phyloP scores from a whole-genome alignment of 2,797 vertebrate species.

The Bovichtus diacanthus region DNA sequence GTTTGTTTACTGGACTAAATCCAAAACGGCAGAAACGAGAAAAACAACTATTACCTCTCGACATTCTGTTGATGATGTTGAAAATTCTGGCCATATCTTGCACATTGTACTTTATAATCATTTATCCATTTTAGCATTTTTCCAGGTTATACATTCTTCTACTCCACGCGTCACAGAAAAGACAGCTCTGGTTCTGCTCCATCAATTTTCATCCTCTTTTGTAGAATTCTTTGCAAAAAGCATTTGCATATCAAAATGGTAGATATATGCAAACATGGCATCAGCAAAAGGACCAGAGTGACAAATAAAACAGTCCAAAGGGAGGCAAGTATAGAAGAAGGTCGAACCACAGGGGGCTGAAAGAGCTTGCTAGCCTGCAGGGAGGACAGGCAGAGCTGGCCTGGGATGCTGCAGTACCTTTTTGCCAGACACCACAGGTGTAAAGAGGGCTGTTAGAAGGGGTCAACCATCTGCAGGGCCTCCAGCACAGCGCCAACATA shows the following conservation, averaged over 20 bases:
- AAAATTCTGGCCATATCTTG: too few species aligned
- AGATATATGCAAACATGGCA: background rate
- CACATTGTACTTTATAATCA: too few species aligned
- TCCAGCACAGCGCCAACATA: constrained; percentile 1
- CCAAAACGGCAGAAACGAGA: too few species aligned
- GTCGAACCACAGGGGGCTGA: constrained; percentile 5
- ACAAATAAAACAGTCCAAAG: constrained; percentile 19
- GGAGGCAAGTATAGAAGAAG: background rate
- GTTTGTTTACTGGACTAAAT: too few species aligned
- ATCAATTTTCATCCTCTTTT: too few species aligned
- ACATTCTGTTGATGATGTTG: too few species aligned
- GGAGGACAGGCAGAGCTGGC: constrained; percentile 14
- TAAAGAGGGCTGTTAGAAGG: background rate
- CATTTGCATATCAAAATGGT: constrained; percentile 1
- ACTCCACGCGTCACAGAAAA: too few species aligned
- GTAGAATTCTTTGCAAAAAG: background rate
- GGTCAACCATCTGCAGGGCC: constrained; percentile 27
- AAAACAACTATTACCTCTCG: too few species aligned
- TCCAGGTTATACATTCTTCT: too few species aligned
- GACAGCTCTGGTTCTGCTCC: too few species aligned
- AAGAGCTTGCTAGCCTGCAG: background rate
- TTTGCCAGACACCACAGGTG: constrained; percentile 9
- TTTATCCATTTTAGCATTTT: too few species aligned
- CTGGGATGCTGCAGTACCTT: constrained; percentile 6
- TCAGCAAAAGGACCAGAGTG: background rate